Conservation (phyloP, 23 tunicate genomes). For the Pegea sp. region DNA sequence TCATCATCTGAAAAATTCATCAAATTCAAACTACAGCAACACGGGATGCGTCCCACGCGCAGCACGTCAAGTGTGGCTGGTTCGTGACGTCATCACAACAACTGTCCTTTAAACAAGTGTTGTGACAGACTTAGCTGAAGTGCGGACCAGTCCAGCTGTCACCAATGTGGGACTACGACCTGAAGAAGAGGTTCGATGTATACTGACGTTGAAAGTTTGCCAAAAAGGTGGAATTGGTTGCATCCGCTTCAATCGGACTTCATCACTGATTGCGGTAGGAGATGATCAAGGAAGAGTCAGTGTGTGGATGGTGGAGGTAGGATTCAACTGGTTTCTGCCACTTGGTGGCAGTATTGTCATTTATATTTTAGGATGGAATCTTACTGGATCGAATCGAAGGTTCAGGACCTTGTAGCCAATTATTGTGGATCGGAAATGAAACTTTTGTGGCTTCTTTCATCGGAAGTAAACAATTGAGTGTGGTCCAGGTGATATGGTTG, state of each 20-base stretch:
- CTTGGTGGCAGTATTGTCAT: neutral
- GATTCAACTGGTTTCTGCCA: slow-evolving; percentile 4
- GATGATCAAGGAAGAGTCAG: slow-evolving; percentile 22
- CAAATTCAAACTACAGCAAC: slow-evolving; percentile 4
- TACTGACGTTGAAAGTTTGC: slow-evolving; percentile 10
- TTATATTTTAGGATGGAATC: slow-evolving; percentile 36
- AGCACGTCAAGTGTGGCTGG: slow-evolving; percentile 26
- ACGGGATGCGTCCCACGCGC: slow-evolving; percentile 6
- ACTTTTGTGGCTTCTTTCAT: too few species aligned
- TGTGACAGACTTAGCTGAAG: too few species aligned
- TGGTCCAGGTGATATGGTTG: too few species aligned
- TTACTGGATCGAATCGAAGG: slow-evolving; percentile 19
- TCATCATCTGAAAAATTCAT: slow-evolving; percentile 20
- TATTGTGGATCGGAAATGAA: too few species aligned
- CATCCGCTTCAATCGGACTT: slow-evolving; percentile 12
- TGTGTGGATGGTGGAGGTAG: slow-evolving; percentile 61
- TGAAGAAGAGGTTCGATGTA: neutral
- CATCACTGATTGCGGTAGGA: slow-evolving; percentile 29
- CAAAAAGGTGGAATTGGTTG: slow-evolving; percentile 6
- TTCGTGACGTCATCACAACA: too few species aligned
- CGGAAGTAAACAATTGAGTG: too few species aligned
- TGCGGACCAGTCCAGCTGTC: too few species aligned
- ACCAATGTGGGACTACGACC: neutral
- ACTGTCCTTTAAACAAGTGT: too few species aligned
- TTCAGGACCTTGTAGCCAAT: slow-evolving; percentile 5